Percentiles rank a stretch among this genome's conserved stretches.
Conservation (phyloP, 2,797 vertebrate genomes). For the Gadopsis marmoratus region DNA sequence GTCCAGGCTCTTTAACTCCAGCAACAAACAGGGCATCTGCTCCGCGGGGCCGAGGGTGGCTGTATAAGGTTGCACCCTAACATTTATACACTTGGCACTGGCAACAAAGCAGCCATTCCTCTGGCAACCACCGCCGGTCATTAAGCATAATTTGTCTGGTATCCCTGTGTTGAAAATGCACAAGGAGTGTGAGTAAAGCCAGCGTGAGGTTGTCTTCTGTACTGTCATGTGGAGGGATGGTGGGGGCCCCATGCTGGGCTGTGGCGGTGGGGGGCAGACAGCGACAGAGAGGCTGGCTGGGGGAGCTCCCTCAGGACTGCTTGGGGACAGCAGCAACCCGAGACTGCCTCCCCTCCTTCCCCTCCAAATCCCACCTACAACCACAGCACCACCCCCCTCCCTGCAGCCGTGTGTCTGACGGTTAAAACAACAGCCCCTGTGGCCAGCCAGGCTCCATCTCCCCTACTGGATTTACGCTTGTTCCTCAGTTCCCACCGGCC, state of each 20-base stretch:
- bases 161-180: constrained; percentile 80
- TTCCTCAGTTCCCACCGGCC: constrained; percentile 53
- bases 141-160: constrained; percentile 85
- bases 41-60: constrained; percentile 30
- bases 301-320: constrained; percentile 74
- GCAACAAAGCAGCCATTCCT: constrained; percentile 77
- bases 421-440: constrained; percentile 80
- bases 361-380: constrained; percentile 51
- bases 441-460: constrained; percentile 78
- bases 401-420: constrained; percentile 67
- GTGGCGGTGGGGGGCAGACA: constrained; percentile 63
- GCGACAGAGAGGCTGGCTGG: constrained; percentile 76
- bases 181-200: constrained; percentile 78
- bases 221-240: constrained; percentile 79
- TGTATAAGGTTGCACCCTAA: constrained; percentile 42
- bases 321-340: constrained; percentile 79
- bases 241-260: constrained; percentile 71
- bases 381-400: constrained; percentile 47
- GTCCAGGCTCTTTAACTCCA: constrained; percentile 43
- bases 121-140: constrained; percentile 72
- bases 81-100: constrained; percentile 74
- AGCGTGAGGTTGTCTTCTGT: constrained; percentile 82
- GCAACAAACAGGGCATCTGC: constrained; percentile 53
- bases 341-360: constrained; percentile 62
- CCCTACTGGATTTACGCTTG: constrained; percentile 72